Evolutionary conservation across 2,888 invertebrate species (phyloP).

Genomic region (Graphium colonna): DNA sequence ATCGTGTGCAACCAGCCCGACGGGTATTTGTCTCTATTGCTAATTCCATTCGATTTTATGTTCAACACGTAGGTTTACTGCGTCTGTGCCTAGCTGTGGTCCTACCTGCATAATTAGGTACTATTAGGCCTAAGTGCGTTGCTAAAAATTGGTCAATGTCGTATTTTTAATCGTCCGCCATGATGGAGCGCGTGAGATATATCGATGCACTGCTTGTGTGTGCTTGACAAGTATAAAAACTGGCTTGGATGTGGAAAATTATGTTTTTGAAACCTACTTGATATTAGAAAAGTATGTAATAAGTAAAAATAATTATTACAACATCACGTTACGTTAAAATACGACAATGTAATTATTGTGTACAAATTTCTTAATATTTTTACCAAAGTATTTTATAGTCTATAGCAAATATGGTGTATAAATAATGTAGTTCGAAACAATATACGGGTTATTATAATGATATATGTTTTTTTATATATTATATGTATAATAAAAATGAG

Average conservation of each 20-base stretch:
- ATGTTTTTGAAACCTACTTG: no score
- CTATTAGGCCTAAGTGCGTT: constrained; percentile 34
- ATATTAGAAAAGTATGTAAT: no score
- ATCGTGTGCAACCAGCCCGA: constrained; percentile 30
- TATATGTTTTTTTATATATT: no score
- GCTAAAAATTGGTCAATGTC: constrained; percentile 51
- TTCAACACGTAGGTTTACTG: constrained; percentile 35
- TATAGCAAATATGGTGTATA: no score
- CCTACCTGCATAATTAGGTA: constrained; percentile 42
- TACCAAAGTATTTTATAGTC: no score
- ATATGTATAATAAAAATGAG: no score
- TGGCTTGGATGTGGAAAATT: not conserved
- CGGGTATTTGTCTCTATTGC: constrained; percentile 28
- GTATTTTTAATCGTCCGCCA: constrained; percentile 31
- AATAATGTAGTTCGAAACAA: no score
- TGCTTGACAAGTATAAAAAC: constrained; percentile 1
- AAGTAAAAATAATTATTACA: no score
- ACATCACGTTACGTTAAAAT: no score
- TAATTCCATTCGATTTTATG: constrained; percentile 31
- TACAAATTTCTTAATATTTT: no score
- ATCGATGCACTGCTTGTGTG: not conserved
- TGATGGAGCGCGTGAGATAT: constrained; percentile 7
- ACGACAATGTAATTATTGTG: no score
- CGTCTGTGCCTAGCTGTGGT: constrained; percentile 27
- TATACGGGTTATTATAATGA: no score